These are phyloP conservation scores for Napeogenes sylphis DNA, from an alignment of 2,888 invertebrate genomes.

Conservation along the genomic window DNA sequence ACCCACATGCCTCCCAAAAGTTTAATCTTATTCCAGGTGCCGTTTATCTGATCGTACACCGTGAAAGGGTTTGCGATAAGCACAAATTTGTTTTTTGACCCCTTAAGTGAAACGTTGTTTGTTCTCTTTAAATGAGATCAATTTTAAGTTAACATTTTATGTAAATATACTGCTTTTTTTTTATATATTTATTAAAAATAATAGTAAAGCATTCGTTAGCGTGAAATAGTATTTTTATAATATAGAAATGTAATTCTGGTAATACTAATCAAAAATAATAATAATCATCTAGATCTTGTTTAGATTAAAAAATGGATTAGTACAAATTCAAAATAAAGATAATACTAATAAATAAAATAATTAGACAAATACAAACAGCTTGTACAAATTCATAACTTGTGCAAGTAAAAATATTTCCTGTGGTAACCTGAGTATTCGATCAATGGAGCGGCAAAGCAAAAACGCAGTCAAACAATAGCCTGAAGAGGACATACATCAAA, in stretches of 20 bases:
- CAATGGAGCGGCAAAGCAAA: slow-evolving; percentile 47
- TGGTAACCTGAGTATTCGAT: slow-evolving; percentile 30
- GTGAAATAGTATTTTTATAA: no score
- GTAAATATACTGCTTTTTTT: background rate
- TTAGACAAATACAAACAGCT: background rate
- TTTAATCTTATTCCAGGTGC: slow-evolving; percentile 69
- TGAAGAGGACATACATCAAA: slow-evolving; percentile 65
- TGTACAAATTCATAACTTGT: background rate
- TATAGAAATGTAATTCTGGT: background rate
- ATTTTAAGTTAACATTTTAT: slow-evolving; percentile 14
- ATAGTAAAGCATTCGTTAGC: no score
- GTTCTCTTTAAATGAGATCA: slow-evolving; percentile 18
- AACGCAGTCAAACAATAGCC: slow-evolving; percentile 49
- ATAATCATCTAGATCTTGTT: no score
- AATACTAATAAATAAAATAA: background rate
- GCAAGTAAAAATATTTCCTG: slow-evolving; percentile 24
- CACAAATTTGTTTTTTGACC: slow-evolving; percentile 24
- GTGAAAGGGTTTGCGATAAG: slow-evolving; percentile 57
- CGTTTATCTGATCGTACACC: slow-evolving; percentile 67
- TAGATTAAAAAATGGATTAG: no score
- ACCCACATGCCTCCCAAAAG: slow-evolving; percentile 56
- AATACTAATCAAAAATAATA: background rate
- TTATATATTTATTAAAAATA: no score
- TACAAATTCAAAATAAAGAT: no score
- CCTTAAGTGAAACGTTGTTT: slow-evolving; percentile 18